These are phyloP conservation scores for Tuberolachnus salignus DNA, from an alignment of 2,888 invertebrate genomes.

Conservation along the genomic window DNA sequence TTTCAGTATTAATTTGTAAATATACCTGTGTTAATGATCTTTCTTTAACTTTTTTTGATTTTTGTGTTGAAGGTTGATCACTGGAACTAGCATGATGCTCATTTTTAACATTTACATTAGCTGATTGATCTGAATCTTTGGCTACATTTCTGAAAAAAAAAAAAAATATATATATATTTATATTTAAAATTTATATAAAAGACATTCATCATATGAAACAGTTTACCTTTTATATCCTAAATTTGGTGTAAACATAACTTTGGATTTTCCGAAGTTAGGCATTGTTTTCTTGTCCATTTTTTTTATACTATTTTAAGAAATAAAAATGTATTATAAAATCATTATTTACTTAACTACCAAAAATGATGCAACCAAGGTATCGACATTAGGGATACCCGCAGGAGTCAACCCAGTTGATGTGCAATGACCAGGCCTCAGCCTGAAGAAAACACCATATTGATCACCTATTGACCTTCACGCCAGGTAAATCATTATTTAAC, in stretches of 20 bases:
- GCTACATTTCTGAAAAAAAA: constrained; percentile 15
- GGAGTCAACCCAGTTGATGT: too few species aligned
- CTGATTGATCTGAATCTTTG: constrained; percentile 15
- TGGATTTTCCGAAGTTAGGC: constrained; percentile 18
- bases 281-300: constrained; percentile 39
- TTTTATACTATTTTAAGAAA: too few species aligned
- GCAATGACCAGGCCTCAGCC: too few species aligned
- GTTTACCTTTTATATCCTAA: constrained; percentile 46
- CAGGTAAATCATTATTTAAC: too few species aligned
- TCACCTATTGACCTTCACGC: too few species aligned
- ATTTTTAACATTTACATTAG: constrained; percentile 29
- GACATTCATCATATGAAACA: neutral
- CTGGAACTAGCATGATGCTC: constrained; percentile 15
- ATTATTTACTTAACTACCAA: too few species aligned
- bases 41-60: constrained; percentile 48
- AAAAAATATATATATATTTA: neutral
- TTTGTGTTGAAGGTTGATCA: constrained; percentile 17
- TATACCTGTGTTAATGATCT: constrained; percentile 36
- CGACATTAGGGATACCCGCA: too few species aligned
- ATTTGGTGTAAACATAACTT: constrained; percentile 47
- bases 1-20: neutral
- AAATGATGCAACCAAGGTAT: too few species aligned
- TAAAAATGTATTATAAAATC: too few species aligned
- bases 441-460: too few species aligned
- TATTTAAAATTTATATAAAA: neutral